phyloP scores from a whole-genome alignment of 2,113 vertebrate species.

The Syrmaticus mikado region DNA sequence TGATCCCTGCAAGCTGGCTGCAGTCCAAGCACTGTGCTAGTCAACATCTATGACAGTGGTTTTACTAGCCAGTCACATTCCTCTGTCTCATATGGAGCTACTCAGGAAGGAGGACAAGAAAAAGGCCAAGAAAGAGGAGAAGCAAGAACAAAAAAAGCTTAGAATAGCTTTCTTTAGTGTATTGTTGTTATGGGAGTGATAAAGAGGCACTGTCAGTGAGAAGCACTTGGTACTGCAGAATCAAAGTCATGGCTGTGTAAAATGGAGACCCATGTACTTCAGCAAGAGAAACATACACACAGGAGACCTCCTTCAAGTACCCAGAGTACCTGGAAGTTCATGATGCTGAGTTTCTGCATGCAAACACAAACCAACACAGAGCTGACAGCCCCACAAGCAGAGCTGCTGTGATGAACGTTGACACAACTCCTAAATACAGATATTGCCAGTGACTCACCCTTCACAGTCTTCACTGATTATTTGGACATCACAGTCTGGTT shows the following conservation, averaged over 20 bases:
- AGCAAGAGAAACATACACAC: background rate
- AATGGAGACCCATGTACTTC: background rate
- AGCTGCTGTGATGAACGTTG: background rate
- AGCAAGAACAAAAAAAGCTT: background rate
- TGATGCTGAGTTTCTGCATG: background rate
- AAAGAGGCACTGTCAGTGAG: background rate
- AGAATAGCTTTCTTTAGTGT: background rate
- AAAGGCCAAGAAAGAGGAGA: background rate
- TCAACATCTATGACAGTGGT: background rate
- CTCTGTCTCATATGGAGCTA: background rate
- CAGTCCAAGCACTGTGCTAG: background rate
- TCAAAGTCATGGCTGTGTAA: background rate
- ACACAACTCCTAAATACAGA: background rate
- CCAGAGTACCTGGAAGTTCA: fast-evolving
- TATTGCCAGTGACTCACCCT: background rate
- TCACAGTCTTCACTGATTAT: background rate
- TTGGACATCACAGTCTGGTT: background rate
- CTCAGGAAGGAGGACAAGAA: background rate
- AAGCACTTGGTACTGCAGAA: background rate
- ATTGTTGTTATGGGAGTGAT: background rate
- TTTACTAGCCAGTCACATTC: background rate
- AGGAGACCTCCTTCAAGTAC: background rate
- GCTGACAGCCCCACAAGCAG: background rate
- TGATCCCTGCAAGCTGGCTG: background rate
- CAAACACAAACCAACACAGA: background rate